Percentiles rank a stretch among this genome's conserved stretches.
Conservation (phyloP, 2,888 invertebrate species). For the Ethmia dodecea region DNA sequence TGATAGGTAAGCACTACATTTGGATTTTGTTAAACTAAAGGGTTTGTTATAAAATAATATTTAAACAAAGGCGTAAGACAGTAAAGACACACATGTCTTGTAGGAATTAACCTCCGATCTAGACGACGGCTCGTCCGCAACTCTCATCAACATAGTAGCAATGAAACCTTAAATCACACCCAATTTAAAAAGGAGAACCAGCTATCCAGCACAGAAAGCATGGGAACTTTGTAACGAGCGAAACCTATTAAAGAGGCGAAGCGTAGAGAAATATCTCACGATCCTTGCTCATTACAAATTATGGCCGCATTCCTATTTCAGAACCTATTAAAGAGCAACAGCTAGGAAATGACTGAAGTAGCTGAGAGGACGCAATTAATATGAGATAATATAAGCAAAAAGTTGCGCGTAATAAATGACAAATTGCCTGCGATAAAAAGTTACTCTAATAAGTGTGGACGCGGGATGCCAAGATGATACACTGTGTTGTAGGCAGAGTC, state of each 20-base stretch:
- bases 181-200: slow-evolving; percentile 40
- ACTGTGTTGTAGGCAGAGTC: slow-evolving; percentile 1
- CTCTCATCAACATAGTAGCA: slow-evolving; percentile 44
- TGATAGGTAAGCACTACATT: too few species aligned
- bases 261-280: slow-evolving; percentile 69
- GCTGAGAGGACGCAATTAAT: slow-evolving; percentile 50
- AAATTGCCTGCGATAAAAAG: slow-evolving; percentile 53
- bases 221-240: slow-evolving; percentile 68
- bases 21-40: too few species aligned
- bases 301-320: slow-evolving; percentile 69
- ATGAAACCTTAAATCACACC: slow-evolving; percentile 47
- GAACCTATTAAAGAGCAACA: slow-evolving; percentile 46
- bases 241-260: slow-evolving; percentile 63
- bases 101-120: too few species aligned
- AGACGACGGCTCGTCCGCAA: slow-evolving; percentile 31
- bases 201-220: slow-evolving; percentile 42
- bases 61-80: too few species aligned
- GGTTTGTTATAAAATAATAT: too few species aligned
- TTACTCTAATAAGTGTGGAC: slow-evolving; percentile 28
- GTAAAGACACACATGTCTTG: too few species aligned
- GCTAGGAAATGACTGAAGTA: slow-evolving; percentile 40
- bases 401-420: slow-evolving; percentile 50
- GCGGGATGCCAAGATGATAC: slow-evolving; percentile 20
- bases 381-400: slow-evolving; percentile 57
- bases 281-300: slow-evolving; percentile 74